Percentiles rank a stretch among this genome's conserved stretches.
Conservation (phyloP, 2,888 invertebrate genomes). For the Lysandra bellargus region DNA sequence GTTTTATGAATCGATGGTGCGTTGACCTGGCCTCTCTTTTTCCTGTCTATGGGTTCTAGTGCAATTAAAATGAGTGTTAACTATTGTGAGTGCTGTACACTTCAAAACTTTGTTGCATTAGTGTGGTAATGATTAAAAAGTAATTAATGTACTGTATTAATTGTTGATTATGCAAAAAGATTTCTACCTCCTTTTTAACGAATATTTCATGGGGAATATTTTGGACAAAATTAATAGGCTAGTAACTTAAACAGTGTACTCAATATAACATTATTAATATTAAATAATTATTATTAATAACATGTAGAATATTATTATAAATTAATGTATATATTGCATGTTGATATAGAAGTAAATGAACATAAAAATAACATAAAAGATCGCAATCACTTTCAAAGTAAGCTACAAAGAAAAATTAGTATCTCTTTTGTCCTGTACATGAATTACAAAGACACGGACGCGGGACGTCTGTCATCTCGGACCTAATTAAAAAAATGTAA, state of each 20-base stretch:
- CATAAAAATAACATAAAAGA: neutral
- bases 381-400: neutral
- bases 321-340: neutral
- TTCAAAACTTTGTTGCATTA: too few relatives aligned
- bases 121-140: too few relatives aligned
- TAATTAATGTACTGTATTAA: too few relatives aligned
- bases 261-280: too few relatives aligned
- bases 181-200: too few relatives aligned
- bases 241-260: neutral
- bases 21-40: slow-evolving; percentile 10
- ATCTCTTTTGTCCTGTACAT: neutral
- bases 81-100: neutral
- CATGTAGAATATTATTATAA: neutral
- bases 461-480: neutral
- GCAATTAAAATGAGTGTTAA: neutral
- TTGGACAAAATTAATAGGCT: neutral
- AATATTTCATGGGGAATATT: neutral
- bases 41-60: neutral
- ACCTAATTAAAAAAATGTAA: slow-evolving; percentile 20
- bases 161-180: too few relatives aligned
- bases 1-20: slow-evolving; percentile 33
- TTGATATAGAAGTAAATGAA: too few relatives aligned
- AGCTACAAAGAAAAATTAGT: neutral
- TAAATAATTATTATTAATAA: neutral
- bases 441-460: neutral